Evolutionary conservation across 1,140 invertebrate species (phyloP).

Genomic region (Drosophila chauvacae): DNA sequence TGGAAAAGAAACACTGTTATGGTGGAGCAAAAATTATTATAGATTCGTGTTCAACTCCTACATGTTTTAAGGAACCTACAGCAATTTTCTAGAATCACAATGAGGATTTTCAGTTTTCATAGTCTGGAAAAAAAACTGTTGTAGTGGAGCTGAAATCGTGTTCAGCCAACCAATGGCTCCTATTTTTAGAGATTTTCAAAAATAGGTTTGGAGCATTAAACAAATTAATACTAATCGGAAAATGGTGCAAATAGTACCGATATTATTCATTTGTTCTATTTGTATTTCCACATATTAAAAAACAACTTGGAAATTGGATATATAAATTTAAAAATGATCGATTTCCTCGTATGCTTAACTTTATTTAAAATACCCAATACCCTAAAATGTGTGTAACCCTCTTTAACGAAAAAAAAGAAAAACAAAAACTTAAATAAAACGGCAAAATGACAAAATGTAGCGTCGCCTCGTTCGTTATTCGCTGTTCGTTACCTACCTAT

Average conservation of each 20-base stretch:
- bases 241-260: not conserved
- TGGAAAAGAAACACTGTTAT: no score
- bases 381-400: constrained; percentile 7
- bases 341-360: not conserved
- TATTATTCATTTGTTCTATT: no score
- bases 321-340: no score
- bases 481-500: constrained; percentile 16
- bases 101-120: no score
- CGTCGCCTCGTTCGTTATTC: constrained; percentile 43
- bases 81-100: no score
- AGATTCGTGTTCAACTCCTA: no score
- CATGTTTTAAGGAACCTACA: no score
- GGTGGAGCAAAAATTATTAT: no score
- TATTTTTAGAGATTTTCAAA: no score
- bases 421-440: constrained; percentile 39
- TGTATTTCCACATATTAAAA: not conserved
- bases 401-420: not conserved
- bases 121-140: no score
- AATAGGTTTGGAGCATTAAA: not conserved
- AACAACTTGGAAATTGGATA: not conserved
- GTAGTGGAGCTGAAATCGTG: no score
- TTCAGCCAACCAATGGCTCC: no score
- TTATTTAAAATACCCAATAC: not conserved
- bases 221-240: not conserved
- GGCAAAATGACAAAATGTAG: constrained; percentile 71